A percentile compares a stretch with the other conserved stretches of the same genome.
Conservation (phyloP, 2,113 vertebrate genomes). For the Epinephelus lanceolatus region DNA sequence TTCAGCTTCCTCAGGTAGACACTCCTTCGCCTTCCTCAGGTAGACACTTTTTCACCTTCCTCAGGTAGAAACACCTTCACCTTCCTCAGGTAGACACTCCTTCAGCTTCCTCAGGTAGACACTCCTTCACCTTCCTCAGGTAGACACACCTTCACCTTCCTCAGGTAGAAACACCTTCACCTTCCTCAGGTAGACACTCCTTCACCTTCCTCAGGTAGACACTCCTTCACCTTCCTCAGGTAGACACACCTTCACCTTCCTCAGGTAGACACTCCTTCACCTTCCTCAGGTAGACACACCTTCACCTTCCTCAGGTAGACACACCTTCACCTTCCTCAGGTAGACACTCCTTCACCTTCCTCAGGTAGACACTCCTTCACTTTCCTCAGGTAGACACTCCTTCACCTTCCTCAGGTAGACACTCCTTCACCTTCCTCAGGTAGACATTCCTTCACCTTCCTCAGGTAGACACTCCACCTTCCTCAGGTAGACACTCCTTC, state of each 20-base stretch:
- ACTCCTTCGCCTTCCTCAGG: too few relatives aligned
- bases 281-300: slow-evolving; percentile 63
- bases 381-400: not conserved
- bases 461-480: slow-evolving; percentile 83
- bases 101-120: too few relatives aligned
- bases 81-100: too few relatives aligned
- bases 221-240: slow-evolving; percentile 91
- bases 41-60: too few relatives aligned
- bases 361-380: slow-evolving; percentile 85
- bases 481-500: slow-evolving; percentile 87
- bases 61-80: too few relatives aligned
- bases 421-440: not conserved
- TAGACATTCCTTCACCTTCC: too few relatives aligned
- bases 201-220: not conserved
- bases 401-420: slow-evolving; percentile 92
- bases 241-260: slow-evolving; percentile 86
- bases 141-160: too few relatives aligned
- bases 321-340: not conserved
- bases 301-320: slow-evolving; percentile 98
- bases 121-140: too few relatives aligned
- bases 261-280: slow-evolving; percentile 84
- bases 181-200: slow-evolving; percentile 90
- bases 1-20: too few relatives aligned
- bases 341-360: not conserved
- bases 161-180: too few relatives aligned